These are phyloP conservation scores for Lepeophtheirus nordmannii DNA, from an alignment of 2,888 invertebrate genomes.

Conservation along the genomic window DNA sequence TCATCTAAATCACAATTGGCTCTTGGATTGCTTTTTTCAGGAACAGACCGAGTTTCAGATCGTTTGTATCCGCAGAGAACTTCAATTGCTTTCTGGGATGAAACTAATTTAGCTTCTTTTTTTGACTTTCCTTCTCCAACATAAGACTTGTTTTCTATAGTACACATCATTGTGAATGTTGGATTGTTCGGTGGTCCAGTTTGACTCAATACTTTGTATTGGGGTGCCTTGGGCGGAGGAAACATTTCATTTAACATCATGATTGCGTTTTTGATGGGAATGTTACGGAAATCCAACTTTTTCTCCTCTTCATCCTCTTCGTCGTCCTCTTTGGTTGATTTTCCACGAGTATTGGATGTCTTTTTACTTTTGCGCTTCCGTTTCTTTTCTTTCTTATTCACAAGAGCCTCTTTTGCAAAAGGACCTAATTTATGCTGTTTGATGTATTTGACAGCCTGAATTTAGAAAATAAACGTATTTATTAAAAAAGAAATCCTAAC, in stretches of 20 bases:
- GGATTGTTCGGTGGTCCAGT: slow-evolving; percentile 24
- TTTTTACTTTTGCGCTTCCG: background rate
- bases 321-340: background rate
- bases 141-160: slow-evolving; percentile 4
- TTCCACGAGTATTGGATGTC: background rate
- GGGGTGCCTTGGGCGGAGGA: slow-evolving; percentile 21
- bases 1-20: slow-evolving; percentile 22
- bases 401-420: background rate
- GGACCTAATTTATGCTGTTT: slow-evolving; percentile 2
- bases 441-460: background rate
- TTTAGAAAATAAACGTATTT: background rate
- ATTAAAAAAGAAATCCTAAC: background rate
- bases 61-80: slow-evolving; percentile 1
- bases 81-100: slow-evolving; percentile 20
- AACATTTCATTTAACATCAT: slow-evolving; percentile 25
- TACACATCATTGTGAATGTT: slow-evolving; percentile 21
- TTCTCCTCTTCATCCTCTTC: background rate
- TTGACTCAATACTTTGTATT: slow-evolving; percentile 22
- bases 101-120: slow-evolving; percentile 24
- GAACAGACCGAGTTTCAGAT: slow-evolving; percentile 12
- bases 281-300: slow-evolving; percentile 1
- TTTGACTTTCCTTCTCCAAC: slow-evolving; percentile 23
- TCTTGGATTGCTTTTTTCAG: slow-evolving; percentile 20
- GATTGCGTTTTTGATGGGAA: slow-evolving; percentile 20
- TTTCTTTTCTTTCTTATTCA: background rate